Percentiles rank a stretch among this genome's conserved stretches.
These are phyloP conservation scores for Lagodon rhomboides DNA, from an alignment of 2,797 vertebrate species.

Conservation along the genomic window DNA sequence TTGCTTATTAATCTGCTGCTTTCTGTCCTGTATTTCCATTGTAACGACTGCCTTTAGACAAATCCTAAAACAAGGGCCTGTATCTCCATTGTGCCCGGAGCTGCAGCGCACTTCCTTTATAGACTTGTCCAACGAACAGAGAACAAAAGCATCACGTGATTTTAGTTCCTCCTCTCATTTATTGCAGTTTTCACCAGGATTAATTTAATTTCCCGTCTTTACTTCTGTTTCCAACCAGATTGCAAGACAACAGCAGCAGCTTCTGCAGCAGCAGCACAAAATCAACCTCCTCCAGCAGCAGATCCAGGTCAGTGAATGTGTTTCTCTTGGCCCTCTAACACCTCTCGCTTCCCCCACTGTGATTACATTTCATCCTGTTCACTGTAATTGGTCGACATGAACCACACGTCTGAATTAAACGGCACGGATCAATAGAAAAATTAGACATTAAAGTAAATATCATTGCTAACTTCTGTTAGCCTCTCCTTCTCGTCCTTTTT, in stretches of 20 bases:
- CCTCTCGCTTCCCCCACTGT: conserved; percentile 37
- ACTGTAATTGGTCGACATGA: conserved; percentile 50
- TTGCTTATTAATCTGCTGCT: background rate
- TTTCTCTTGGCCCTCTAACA: conserved; percentile 56
- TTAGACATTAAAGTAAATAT: conserved; percentile 65
- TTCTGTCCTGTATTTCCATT: background rate
- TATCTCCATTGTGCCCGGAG: background rate
- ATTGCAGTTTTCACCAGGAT: background rate
- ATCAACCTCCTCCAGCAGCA: conserved; percentile 99
- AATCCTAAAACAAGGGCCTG: conserved; percentile 1
- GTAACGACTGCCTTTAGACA: background rate
- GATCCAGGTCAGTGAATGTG: conserved; percentile 96
- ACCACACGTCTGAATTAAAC: conserved; percentile 42
- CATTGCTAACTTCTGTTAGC: conserved; percentile 42
- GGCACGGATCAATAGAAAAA: conserved; percentile 59
- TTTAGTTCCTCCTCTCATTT: conserved; percentile 7
- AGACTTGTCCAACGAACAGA: background rate
- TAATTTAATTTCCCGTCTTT: conserved; percentile 12
- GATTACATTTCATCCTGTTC: conserved; percentile 51
- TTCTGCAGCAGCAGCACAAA: conserved; percentile 99
- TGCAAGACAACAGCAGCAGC: conserved; percentile 99
- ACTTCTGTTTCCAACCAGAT: conserved; percentile 88
- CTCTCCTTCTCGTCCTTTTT: conserved; percentile 19
- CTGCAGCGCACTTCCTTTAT: background rate
- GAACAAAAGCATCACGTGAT: background rate